Conservation (phyloP, 2,797 vertebrate genomes). For the Takifugu rubripes region DNA sequence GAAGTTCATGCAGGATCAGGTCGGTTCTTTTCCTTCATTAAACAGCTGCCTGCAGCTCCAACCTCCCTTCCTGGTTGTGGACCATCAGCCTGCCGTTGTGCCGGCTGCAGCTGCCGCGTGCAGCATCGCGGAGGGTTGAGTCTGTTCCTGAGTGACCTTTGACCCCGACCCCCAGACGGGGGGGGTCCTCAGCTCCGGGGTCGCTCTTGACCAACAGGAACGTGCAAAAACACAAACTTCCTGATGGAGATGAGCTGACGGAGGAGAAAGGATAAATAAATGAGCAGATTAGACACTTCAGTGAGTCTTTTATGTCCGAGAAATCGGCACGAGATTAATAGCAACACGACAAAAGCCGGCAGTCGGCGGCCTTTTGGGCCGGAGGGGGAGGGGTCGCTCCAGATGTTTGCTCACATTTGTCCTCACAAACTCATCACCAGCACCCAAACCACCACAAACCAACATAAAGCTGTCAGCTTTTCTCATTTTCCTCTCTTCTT, state of each 20-base stretch:
- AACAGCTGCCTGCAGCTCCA: constrained; percentile 3
- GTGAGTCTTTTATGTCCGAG: constrained; percentile 9
- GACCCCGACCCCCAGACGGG: constrained; percentile 9
- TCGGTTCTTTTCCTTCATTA: no score
- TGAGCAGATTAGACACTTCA: neutral
- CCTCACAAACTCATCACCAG: no score
- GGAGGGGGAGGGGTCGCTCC: constrained; percentile 17
- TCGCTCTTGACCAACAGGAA: no score
- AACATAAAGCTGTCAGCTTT: no score
- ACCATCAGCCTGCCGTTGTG: no score
- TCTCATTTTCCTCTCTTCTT: no score
- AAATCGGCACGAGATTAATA: constrained; percentile 10
- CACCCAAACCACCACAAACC: no score
- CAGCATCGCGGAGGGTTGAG: constrained; percentile 9
- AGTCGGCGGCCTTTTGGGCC: neutral
- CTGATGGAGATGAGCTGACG: no score
- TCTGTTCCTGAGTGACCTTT: constrained; percentile 28
- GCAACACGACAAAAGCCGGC: constrained; percentile 12
- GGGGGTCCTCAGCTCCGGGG: neutral
- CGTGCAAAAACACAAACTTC: neutral
- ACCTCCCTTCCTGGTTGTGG: constrained; percentile 21
- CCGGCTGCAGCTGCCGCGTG: neutral
- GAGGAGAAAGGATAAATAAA: neutral
- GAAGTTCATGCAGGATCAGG: no score
- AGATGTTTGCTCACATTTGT: constrained; percentile 30